These are phyloP conservation scores for Zoroaster sp. DNA, from an alignment of 53 echinoderm and acorn worm genomes.

Conservation along the genomic window DNA sequence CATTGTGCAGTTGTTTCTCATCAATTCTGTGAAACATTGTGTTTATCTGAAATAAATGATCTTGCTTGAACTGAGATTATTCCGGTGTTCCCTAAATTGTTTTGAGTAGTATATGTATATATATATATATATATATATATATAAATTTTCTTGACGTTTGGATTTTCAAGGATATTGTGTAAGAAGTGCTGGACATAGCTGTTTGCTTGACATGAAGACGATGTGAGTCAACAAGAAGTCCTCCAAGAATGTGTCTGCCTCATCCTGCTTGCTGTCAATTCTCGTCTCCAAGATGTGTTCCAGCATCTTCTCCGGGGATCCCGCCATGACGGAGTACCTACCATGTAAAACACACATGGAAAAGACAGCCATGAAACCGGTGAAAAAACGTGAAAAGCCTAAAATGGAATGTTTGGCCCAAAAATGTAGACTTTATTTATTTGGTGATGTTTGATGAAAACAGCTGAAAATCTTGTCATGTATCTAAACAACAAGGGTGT, in stretches of 20 bases:
- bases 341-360: background rate
- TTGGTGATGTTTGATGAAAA: too few relatives aligned
- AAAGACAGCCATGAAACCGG: background rate
- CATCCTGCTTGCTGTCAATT: conserved; percentile 87
- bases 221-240: conserved; percentile 95
- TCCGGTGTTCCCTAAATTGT: too few relatives aligned
- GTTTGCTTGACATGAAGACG: conserved; percentile 94
- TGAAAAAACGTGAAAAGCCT: background rate
- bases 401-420: background rate
- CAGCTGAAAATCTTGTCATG: too few relatives aligned
- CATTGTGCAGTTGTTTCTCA: too few relatives aligned
- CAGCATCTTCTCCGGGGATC: conserved; percentile 96
- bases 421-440: too few relatives aligned
- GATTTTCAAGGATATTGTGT: conserved; percentile 99
- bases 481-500: too few relatives aligned
- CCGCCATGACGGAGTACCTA: conserved; percentile 99
- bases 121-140: too few relatives aligned
- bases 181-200: conserved; percentile 86
- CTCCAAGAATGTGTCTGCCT: conserved; percentile 92
- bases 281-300: conserved; percentile 93
- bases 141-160: too few relatives aligned
- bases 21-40: too few relatives aligned
- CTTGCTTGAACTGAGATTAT: too few relatives aligned
- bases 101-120: too few relatives aligned
- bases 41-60: too few relatives aligned